Evolutionary conservation across 2,797 vertebrate species (phyloP).

Genomic region (Neosalanx taihuensis): DNA sequence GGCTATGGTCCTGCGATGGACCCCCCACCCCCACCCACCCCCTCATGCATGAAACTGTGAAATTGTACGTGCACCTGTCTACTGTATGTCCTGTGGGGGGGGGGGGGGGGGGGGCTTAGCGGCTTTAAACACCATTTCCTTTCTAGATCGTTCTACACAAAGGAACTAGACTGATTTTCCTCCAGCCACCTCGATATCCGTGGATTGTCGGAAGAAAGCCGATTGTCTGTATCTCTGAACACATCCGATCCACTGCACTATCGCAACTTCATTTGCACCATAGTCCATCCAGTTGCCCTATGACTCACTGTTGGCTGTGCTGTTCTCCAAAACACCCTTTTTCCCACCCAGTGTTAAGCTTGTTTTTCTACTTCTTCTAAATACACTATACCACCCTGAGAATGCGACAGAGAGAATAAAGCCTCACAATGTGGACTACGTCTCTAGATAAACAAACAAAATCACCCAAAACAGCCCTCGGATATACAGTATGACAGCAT

Average conservation of each 20-base stretch:
- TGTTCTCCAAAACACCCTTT: no score
- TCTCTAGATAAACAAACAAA: neutral
- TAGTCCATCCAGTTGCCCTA: neutral
- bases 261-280: neutral
- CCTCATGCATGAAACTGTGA: neutral
- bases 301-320: neutral
- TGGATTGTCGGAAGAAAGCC: neutral
- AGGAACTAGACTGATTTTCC: conserved; percentile 10
- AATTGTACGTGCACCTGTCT: neutral
- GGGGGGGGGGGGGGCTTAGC: neutral
- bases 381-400: neutral
- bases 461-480: no score
- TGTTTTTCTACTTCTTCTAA: no score
- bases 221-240: neutral
- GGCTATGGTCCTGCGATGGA: neutral
- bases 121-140: neutral
- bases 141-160: neutral
- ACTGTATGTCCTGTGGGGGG: neutral
- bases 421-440: neutral
- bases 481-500: no score
- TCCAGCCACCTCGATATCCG: conserved; percentile 4
- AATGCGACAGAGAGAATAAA: neutral
- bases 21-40: no score
- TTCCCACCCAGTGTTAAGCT: neutral
- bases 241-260: neutral